Conservation (phyloP, 1,140 invertebrate genomes). For the Hydropsyche tenuis region DNA sequence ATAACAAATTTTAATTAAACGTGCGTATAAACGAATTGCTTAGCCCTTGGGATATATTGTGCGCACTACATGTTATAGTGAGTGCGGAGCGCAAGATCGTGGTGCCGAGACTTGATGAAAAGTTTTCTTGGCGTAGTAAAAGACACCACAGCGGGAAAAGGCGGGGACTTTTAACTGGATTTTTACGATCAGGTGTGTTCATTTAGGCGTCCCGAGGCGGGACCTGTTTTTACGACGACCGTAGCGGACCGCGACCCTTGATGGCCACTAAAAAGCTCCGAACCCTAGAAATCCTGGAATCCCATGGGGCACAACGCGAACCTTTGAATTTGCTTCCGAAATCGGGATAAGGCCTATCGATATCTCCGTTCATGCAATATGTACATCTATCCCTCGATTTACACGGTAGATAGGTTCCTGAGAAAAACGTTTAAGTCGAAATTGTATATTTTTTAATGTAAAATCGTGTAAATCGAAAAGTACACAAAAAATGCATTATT, state of each 20-base stretch:
- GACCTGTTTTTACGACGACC: conserved; percentile 31
- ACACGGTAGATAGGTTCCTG: no score
- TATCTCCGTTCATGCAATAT: no score
- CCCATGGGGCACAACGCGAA: not conserved
- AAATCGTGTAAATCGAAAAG: no score
- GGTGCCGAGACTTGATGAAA: conserved; percentile 4
- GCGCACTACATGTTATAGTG: not conserved
- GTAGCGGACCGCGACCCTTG: conserved; percentile 26
- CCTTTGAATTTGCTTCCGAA: not conserved
- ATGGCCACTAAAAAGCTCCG: not conserved
- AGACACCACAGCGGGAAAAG: conserved; percentile 14
- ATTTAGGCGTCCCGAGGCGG: conserved; percentile 33
- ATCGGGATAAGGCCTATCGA: no score
- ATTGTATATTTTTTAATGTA: no score
- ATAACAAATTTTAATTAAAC: not conserved
- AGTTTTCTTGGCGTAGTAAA: conserved; percentile 15
- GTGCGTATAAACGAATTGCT: not conserved
- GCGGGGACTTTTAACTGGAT: conserved; percentile 38
- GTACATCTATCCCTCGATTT: no score
- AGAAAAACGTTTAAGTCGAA: no score
- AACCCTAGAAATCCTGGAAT: conserved; percentile 1
- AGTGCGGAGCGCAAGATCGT: not conserved
- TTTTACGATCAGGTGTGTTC: conserved; percentile 41
- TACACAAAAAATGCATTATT: no score
- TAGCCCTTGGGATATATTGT: no score